Evolutionary conservation across 2,888 invertebrate species (phyloP), one percentile per base, ranked within the genome.

Genomic region (Cryptophagus acutangulus): DNA sequence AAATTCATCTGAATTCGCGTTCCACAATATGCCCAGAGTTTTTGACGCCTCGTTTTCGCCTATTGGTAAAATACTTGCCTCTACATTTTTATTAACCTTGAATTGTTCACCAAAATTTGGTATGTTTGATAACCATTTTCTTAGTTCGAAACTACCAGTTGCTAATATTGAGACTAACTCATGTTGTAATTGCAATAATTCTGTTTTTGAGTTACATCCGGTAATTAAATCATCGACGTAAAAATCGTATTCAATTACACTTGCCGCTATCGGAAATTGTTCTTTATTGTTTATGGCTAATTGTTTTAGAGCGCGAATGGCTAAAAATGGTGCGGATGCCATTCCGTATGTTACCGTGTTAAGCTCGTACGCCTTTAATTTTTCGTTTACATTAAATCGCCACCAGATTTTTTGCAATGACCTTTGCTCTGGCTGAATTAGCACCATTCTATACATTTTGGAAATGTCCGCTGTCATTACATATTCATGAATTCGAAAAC

Each of bases 331-430:
- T 2, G 51, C 50, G 4, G 43, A 40, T 54, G 0, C n/a, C n/a
- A n/a, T n/a, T n/a, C 54, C 54, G 29, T 54, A 52, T 6, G 44
- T 52, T 4, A 52, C 42, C 4, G 38, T 41, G n/a, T 30, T 38
- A 26, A 41, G 28, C 16, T n/a, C n/a, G n/a, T n/a, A n/a, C n/a
- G n/a, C n/a, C n/a, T n/a, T n/a, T n/a, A n/a, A n/a, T n/a, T n/a
- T n/a, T n/a, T n/a, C n/a, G n/a, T n/a, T n/a, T n/a, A n/a, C n/a
- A n/a, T n/a, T n/a, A n/a, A n/a, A n/a, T 3, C 43, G 34, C 43
- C 39, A 43, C 13, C 38, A 28, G 13, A 41, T 43, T 15, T 26
- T 8, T 24, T n/a, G n/a, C n/a, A n/a, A n/a, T n/a, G n/a, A n/a
- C n/a, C n/a, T n/a, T n/a, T n/a, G n/a, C n/a, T n/a, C 10, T 5